These are phyloP conservation scores for Platynereis dumerilii DNA, from an alignment of 2,888 invertebrate genomes.

Conservation along the genomic window DNA sequence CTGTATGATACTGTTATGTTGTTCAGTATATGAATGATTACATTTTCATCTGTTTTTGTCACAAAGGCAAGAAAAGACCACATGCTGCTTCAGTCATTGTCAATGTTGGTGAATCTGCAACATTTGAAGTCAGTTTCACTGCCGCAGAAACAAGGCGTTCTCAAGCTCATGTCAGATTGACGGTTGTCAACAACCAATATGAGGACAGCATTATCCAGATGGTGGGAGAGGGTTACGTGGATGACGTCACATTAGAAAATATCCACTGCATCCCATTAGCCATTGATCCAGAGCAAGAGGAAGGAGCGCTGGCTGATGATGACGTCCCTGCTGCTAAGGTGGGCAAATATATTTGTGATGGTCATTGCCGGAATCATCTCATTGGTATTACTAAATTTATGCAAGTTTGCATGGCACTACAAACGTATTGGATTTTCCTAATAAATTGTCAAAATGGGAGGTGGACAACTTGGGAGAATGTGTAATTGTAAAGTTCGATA, in stretches of 20 bases:
- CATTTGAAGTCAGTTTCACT: constrained; percentile 54
- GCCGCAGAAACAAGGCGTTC: constrained; percentile 54
- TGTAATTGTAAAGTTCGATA: no score
- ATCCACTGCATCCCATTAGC: constrained; percentile 55
- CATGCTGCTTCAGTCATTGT: constrained; percentile 61
- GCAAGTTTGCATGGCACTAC: no score
- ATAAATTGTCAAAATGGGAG: no score
- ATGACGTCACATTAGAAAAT: constrained; percentile 65
- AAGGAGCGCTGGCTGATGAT: constrained; percentile 60
- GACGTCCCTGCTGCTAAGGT: constrained; percentile 52
- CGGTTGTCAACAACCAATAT: constrained; percentile 69
- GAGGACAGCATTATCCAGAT: constrained; percentile 66
- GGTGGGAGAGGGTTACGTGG: constrained; percentile 66
- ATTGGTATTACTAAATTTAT: no score
- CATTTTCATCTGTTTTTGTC: constrained; percentile 7
- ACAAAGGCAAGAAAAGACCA: constrained; percentile 36
- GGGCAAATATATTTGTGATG: no score
- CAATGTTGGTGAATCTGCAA: constrained; percentile 52
- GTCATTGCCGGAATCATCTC: no score
- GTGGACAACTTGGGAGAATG: no score
- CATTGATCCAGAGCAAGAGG: constrained; percentile 48
- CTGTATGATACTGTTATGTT: no score
- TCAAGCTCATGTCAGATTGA: constrained; percentile 63
- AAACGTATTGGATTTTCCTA: no score
- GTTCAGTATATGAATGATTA: no score